phyloP scores from a whole-genome alignment of 1,140 invertebrate genomes.

The Armadillidium nasatum region DNA sequence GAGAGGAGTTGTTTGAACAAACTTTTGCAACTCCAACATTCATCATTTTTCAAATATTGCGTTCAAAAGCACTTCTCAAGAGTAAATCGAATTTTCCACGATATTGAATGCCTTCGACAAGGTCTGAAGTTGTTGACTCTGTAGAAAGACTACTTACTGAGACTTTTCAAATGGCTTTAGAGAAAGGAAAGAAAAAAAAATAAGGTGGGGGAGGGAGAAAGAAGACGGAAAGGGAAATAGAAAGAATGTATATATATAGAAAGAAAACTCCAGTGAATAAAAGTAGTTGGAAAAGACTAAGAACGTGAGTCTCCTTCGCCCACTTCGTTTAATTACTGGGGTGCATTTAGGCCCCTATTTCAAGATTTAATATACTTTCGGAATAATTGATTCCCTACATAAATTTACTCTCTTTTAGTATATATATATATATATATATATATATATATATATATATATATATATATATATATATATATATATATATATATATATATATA shows the following conservation, averaged over 20 bases:
- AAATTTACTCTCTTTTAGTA: too few species aligned
- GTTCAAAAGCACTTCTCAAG: background rate
- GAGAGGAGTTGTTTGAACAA: background rate
- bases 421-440: too few species aligned
- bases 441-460: background rate
- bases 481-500: background rate
- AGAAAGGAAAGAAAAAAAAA: too few species aligned
- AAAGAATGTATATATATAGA: background rate
- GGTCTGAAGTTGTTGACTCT: background rate
- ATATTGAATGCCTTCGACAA: background rate
- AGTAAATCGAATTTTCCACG: background rate
- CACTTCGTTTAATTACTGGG: too few species aligned
- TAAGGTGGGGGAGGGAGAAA: background rate
- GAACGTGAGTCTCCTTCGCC: too few species aligned
- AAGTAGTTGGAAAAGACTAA: too few species aligned
- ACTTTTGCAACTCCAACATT: background rate
- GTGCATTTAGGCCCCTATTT: background rate
- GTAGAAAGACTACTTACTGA: background rate
- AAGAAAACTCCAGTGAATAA: background rate
- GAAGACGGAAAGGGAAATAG: background rate
- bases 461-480: background rate
- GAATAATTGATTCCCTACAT: background rate
- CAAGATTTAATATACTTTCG: background rate
- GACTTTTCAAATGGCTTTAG: background rate
- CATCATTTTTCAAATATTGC: background rate